These are phyloP conservation scores for Abrostola triplasia DNA, from an alignment of 2,888 invertebrate species.

Conservation along the genomic window DNA sequence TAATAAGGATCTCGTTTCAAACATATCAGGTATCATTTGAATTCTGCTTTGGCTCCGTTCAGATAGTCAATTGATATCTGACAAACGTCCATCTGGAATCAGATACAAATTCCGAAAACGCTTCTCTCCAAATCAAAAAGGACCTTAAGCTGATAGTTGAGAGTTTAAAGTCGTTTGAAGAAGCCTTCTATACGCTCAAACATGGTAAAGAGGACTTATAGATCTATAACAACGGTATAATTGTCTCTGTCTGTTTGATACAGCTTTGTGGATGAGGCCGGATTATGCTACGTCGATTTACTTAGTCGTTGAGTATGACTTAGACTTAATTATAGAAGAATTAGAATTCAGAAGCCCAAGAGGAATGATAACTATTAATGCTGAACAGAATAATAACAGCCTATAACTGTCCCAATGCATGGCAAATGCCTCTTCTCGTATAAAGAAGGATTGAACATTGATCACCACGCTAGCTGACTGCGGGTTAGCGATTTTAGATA, in stretches of 20 bases:
- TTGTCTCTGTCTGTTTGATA: slow-evolving; percentile 62
- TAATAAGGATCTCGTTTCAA: slow-evolving; percentile 24
- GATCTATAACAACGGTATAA: slow-evolving; percentile 71
- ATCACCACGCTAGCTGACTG: no score
- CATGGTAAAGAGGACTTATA: slow-evolving; percentile 25
- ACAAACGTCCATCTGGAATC: slow-evolving; percentile 60
- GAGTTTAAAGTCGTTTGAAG: slow-evolving; percentile 7
- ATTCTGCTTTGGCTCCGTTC: slow-evolving; percentile 46
- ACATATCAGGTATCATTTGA: slow-evolving; percentile 43
- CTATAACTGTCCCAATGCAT: no score
- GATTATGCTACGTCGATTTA: slow-evolving; percentile 18
- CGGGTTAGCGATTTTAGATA: no score
- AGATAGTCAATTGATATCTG: slow-evolving; percentile 69
- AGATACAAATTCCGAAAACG: slow-evolving; percentile 32
- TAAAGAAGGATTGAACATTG: no score
- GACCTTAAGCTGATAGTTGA: neutral
- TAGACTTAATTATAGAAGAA: neutral
- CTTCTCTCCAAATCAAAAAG: neutral
- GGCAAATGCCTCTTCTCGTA: no score
- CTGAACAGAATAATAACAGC: no score
- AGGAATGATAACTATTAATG: neutral
- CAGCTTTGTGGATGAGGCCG: slow-evolving; percentile 17
- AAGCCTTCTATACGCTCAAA: slow-evolving; percentile 10
- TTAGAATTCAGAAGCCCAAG: neutral
- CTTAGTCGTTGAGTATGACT: neutral